A percentile compares a stretch with the other conserved stretches of the same genome.
These are phyloP conservation scores for Lordiphosa fenestrarum DNA, from an alignment of 2,888 invertebrate genomes.

Conservation along the genomic window DNA sequence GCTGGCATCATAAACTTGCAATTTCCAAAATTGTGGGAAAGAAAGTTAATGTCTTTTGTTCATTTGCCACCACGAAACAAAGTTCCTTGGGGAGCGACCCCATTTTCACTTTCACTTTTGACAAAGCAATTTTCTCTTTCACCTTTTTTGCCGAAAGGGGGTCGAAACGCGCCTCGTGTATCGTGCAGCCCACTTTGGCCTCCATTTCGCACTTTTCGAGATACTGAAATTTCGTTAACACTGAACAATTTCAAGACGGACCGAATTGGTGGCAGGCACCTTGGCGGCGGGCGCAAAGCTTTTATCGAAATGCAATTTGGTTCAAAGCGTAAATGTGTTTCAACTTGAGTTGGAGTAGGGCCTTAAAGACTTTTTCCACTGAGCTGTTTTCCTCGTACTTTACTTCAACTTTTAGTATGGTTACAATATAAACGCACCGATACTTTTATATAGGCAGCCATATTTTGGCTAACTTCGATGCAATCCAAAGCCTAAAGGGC, in stretches of 20 bases:
- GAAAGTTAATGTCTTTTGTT: too few species aligned
- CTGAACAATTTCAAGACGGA: constrained; percentile 36
- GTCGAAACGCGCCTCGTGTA: neutral
- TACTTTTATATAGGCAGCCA: too few species aligned
- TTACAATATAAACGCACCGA: too few species aligned
- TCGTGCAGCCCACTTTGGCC: constrained; percentile 2
- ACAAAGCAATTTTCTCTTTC: too few species aligned
- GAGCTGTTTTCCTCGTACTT: too few species aligned
- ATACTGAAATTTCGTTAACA: constrained; percentile 32
- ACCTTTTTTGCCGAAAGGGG: too few species aligned
- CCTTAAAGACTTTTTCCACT: constrained; percentile 25
- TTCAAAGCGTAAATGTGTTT: constrained; percentile 53
- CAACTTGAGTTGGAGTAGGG: constrained; percentile 42
- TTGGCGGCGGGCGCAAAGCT: constrained; percentile 37
- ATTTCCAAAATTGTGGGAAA: too few species aligned
- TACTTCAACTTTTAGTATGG: too few species aligned
- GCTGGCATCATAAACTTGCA: neutral
- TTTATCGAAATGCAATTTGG: constrained; percentile 60
- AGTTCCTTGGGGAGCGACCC: too few species aligned
- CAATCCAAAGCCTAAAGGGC: constrained; percentile 10
- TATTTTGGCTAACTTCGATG: neutral
- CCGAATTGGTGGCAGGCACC: constrained; percentile 23
- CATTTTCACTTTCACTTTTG: too few species aligned
- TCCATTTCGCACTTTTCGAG: constrained; percentile 27
- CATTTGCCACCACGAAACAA: too few species aligned